Base-by-base conservation (phyloP, 2,888 invertebrate species). In the Drymonia ruficornis region DNA sequence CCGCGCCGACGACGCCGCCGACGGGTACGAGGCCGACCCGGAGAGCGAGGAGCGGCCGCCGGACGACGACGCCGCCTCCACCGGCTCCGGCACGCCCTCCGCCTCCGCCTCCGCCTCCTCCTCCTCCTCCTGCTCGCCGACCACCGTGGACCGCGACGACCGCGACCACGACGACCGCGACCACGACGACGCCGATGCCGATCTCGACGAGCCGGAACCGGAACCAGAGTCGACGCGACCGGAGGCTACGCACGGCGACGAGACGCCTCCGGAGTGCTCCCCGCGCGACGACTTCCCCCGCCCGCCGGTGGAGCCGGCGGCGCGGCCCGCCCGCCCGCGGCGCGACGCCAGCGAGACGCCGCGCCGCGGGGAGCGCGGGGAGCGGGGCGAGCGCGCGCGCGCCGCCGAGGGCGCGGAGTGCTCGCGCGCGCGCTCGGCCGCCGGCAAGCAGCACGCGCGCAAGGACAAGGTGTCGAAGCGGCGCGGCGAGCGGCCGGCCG, bases 31-130 rank as follows among this genome's bases (percentile, higher is more conserved):
- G 11, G 64, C 71, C 58, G 73, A 61, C 58, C 75, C 63, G 48
- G 73, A 73, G 46, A 63, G 70, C 11, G 76, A 72, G 42, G 80
- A 74, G 50, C 67, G 65, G 0, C 55, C 72, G 58, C 72, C 57
- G 44, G 66, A 75, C 59, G 77, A 76, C 29, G 81, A 79, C 54
- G 70, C 62, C 28, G 65, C 48, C n/a, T 81, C 81, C 42, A 76
- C 72, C 51, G 78, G 70, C 38, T 79, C 82, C 49, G 80, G 73
- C 9, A 72, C 72, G 11, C 71, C 71, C 8, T 74, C 80, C 59
- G 70, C 73, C n/a, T 70, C 69, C 11, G 73, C 81, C 11, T 69
- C 75, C 11, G 72, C 77, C 38, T 59, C 65, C 38, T 76, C 69
- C 11, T 74, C 81, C 11, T 69, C 75, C 11, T 72, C 77, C 38